phyloP scores from a whole-genome alignment of 2,888 invertebrate genomes.

The Athripsodes cinereus region DNA sequence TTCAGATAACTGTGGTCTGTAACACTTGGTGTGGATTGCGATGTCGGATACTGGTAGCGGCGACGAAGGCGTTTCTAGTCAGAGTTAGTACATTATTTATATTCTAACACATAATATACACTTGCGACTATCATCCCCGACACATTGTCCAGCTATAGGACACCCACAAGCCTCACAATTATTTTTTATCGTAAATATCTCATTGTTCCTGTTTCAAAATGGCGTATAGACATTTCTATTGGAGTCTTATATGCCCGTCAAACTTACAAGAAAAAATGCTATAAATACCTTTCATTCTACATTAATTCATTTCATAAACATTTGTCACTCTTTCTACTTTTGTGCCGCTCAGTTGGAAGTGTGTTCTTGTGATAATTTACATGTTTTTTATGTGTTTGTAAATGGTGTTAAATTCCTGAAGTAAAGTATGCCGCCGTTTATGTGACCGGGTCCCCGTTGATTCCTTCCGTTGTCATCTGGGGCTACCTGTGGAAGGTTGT shows the following conservation, averaged over 20 bases:
- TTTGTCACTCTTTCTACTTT: neutral
- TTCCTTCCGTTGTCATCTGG: neutral
- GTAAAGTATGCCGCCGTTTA: neutral
- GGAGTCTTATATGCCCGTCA: slow-evolving; percentile 28
- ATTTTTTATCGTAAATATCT: slow-evolving; percentile 46
- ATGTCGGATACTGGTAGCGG: slow-evolving; percentile 78
- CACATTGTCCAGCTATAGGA: slow-evolving; percentile 36
- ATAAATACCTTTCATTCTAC: neutral
- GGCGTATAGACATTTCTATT: slow-evolving; percentile 43
- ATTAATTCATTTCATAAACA: neutral
- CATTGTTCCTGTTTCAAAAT: slow-evolving; percentile 53
- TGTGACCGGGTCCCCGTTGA: slow-evolving; percentile 12
- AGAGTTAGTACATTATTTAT: slow-evolving; percentile 60
- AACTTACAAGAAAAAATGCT: neutral
- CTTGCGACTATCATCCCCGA: slow-evolving; percentile 29
- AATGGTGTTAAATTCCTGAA: neutral
- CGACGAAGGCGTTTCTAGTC: slow-evolving; percentile 72
- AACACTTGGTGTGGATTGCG: slow-evolving; percentile 52
- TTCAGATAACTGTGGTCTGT: slow-evolving; percentile 34
- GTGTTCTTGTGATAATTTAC: neutral
- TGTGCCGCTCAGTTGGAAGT: neutral
- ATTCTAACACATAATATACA: slow-evolving; percentile 32
- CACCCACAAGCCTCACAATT: slow-evolving; percentile 35
- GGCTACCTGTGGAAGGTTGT: slow-evolving; percentile 9
- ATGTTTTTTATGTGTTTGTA: neutral